A percentile compares a stretch with the other conserved stretches of the same genome.
phyloP scores from a whole-genome alignment of 2,113 vertebrate genomes.

The Bubo blakistoni region DNA sequence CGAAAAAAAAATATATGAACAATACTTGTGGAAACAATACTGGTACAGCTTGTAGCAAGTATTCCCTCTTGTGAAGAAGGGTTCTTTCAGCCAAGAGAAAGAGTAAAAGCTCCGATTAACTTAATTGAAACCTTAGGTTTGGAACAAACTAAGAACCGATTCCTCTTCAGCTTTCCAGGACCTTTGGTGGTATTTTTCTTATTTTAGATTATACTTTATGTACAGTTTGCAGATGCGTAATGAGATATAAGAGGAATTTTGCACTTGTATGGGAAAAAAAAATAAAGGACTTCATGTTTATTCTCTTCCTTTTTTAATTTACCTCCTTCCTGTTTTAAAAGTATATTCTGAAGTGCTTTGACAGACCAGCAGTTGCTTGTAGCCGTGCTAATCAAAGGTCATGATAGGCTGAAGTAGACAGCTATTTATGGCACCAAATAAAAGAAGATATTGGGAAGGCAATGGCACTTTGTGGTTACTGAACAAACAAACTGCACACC shows the following conservation, averaged over 20 bases:
- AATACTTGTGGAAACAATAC: background rate
- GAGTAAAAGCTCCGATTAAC: background rate
- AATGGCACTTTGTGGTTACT: background rate
- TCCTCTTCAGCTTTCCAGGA: background rate
- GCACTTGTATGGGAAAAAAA: background rate
- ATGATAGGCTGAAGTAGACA: background rate
- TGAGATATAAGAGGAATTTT: background rate
- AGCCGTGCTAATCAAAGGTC: slow-evolving; percentile 1
- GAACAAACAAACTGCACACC: background rate
- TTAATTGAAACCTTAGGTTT: background rate
- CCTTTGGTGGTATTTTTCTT: background rate
- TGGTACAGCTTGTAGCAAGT: background rate
- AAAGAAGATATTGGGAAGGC: background rate
- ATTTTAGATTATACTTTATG: background rate
- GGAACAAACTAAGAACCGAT: background rate
- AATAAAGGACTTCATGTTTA: background rate
- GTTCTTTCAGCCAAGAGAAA: background rate
- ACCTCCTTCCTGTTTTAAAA: background rate
- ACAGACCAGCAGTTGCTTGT: background rate
- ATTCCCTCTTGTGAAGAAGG: background rate
- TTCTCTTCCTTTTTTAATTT: background rate
- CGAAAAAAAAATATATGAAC: background rate
- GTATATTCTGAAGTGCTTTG: background rate
- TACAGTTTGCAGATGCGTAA: background rate
- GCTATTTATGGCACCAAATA: slow-evolving; percentile 48